Conservation (phyloP, 2,797 vertebrate species). For the Chrosomus eos region DNA sequence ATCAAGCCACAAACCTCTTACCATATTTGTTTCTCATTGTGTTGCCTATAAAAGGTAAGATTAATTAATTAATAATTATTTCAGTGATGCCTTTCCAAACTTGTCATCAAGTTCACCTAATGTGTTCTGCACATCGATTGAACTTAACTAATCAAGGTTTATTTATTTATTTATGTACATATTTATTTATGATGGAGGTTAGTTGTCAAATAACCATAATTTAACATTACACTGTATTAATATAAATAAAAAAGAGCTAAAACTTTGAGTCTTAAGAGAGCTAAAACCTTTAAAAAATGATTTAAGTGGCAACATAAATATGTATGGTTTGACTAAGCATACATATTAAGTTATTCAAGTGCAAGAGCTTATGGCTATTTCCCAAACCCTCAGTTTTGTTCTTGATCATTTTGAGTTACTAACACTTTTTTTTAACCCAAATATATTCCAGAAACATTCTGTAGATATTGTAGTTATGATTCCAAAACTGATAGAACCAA, state of each 20-base stretch:
- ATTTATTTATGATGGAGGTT: not conserved
- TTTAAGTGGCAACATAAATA: not conserved
- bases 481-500: not conserved
- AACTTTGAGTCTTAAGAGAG: not conserved
- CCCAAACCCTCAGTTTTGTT: not conserved
- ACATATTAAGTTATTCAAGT: not conserved
- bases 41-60: not conserved
- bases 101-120: slow-evolving; percentile 2
- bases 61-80: not conserved
- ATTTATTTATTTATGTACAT: too few relatives aligned
- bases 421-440: not conserved
- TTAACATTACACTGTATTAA: not conserved
- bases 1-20: not conserved
- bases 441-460: not conserved
- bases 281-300: not conserved
- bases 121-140: not conserved
- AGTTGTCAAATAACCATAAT: not conserved
- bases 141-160: too few relatives aligned
- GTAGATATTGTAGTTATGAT: not conserved
- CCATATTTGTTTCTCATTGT: too few relatives aligned
- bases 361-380: slow-evolving; percentile 1
- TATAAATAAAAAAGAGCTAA: not conserved
- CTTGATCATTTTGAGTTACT: not conserved
- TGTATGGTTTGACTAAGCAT: not conserved
- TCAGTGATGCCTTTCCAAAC: not conserved